Evolutionary conservation across 92 coral and sea anemone genomes (phyloP), one percentile per base, ranked within the genome.

Genomic region (Phenganax stokvisi): DNA sequence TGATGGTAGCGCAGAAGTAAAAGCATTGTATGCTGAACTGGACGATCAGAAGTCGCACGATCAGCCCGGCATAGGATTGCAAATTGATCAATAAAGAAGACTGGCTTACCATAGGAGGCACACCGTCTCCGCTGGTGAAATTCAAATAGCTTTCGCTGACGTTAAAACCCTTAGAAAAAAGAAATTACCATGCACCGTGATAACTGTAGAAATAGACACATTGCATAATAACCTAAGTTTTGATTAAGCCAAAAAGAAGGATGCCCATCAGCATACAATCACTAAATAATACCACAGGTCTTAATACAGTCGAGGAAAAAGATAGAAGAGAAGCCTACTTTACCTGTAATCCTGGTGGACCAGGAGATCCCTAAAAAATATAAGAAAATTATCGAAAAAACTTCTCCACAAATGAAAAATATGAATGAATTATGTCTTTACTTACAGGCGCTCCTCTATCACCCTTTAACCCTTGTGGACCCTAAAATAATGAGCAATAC

Each of bases 271-370:
- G 47, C 47, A 37, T 37, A 37, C 47, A 37, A 37, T 37, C 5
- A 37, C 5, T 2, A 37, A 37, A 37, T 37, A 37, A 1, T 37
- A 37, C 47, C 47, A 37, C 5, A 37, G 47, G 47, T 37, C 47
- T 37, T 37, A 37, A 37, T 37, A 37, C 3, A 37, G 47, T 37
- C 47, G 47, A 37, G 3, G 65, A 13, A 59, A 6, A 13, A 13
- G 65, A 13, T 59, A 13, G 65, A 13, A 1, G 27, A 3, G n/a
- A 59, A 59, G 2, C 3, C 65, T 25, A n/a, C 59, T 29, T 52
- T 28, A 79, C 83, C 83, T 62, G 51, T 7, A 12, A 15, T 63
- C 83, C 83, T 37, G 83, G 73, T 7, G 83, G 83, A 27, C 83
- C 83, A 2, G 83, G 83, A 12, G 74, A 62, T 13, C 83, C 83